A percentile compares a stretch with the other conserved stretches of the same genome.
Conservation (phyloP, 1,140 invertebrate genomes). For the Amphibalanus amphitrite region DNA sequence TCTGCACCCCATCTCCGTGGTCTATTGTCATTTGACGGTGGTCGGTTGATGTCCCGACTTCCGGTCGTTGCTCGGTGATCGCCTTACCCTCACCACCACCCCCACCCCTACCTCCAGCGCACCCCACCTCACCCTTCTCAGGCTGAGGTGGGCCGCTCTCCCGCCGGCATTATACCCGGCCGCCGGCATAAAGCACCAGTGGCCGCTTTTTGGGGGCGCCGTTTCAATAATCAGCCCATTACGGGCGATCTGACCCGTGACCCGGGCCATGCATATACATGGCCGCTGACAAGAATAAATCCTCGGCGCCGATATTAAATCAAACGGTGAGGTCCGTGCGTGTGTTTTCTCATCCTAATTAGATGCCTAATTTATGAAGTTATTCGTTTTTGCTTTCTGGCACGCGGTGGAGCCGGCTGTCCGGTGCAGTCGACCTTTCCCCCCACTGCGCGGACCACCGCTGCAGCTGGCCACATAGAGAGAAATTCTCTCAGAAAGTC, state of each 20-base stretch:
- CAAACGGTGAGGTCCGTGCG: not conserved
- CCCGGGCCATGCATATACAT: not conserved
- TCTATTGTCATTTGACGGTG: too few species aligned
- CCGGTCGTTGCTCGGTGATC: too few species aligned
- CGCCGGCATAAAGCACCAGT: not conserved
- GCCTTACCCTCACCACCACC: too few species aligned
- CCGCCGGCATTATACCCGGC: not conserved
- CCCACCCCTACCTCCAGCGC: too few species aligned
- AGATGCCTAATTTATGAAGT: slow-evolving; percentile 2
- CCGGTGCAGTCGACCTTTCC: not conserved
- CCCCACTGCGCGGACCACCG: too few species aligned
- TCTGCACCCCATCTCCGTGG: too few species aligned
- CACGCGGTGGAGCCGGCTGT: too few species aligned
- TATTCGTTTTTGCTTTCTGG: not conserved
- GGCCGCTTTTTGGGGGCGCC: not conserved
- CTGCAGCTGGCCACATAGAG: not conserved
- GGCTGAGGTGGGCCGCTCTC: not conserved
- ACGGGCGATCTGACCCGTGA: not conserved
- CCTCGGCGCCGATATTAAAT: not conserved
- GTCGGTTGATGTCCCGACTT: too few species aligned
- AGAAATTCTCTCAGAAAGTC: too few species aligned
- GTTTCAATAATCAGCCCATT: not conserved
- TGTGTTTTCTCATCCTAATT: slow-evolving; percentile 2
- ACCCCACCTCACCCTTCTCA: too few species aligned
- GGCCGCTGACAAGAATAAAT: not conserved